Base-by-base conservation (phyloP, 1,140 invertebrate genomes). In the Branchinecta lynchi region DNA sequence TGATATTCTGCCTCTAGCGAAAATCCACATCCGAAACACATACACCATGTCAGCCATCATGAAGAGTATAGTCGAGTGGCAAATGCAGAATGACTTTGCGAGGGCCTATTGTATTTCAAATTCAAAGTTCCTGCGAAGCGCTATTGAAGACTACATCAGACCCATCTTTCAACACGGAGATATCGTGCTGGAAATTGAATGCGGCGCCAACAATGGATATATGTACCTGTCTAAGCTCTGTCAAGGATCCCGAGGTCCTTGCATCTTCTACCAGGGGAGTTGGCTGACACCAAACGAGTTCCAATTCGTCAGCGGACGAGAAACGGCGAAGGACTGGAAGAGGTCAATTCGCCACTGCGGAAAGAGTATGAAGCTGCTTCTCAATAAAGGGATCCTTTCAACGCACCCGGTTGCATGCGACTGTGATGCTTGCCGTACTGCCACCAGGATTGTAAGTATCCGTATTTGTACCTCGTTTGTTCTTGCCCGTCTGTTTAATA, bases 281-380 rank as follows among this genome's bases (percentile, higher is more conserved):
- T 82, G 80, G 80, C 74, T 82, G 8, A 82, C 81, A 20, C 81
- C 81, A 8, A 82, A 82, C 73, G 80, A 82, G 71, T 82, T 82
- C 71, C 81, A 82, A 74, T 78, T 76, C 68, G 76, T 81, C 15
- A 80, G 79, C 71, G 81, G 81, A 7, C 72, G 81, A 45, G 81
- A 81, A 72, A 81, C 80, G 7, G 81, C 81, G 65, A 82, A 82
- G 71, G 81, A 82, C 73, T 82, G 81, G 81, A 82, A 82, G 74
- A 73, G 80, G n/a, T 73, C 72, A 32, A 81, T 81, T 68, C 76
- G 80, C 65, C 81, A 82, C 71, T 78, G 79, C 72, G 81, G 81
- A 43, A 81, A 81, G 73, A 81, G 79, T 70, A 76, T 82, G 70
- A 82, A 82, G 71, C 73, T 81, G 20, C 73, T 82, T n/a, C 76